Base-by-base conservation (phyloP, 2,888 invertebrate species). In the Creontiades dilutus region DNA sequence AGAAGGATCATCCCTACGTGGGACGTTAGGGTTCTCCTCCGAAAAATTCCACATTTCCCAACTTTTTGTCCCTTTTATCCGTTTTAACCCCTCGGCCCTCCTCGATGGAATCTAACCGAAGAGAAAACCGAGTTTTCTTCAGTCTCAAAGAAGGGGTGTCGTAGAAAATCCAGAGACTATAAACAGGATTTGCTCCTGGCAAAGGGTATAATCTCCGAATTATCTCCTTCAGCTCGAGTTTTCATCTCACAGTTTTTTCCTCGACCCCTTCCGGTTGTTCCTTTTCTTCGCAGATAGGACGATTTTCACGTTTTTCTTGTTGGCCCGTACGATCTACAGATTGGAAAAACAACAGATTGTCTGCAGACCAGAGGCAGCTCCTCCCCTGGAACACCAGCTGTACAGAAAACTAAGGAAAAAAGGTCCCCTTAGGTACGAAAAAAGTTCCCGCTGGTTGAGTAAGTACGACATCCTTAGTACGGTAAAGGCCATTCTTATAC, bases 161-260 rank as follows among this genome's bases (percentile, higher is more conserved):
- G 68, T 19, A 23, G 23, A 68, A 68, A 68, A 23, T 68, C 68
- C 68, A 23, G 23, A 68, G 68, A 68, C 68, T 68, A 68, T 68
- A 68, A 68, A 68, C 19, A 68, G 68, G 68, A 68, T 68, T 68
- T 68, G 23, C 68, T 68, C 27, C 19, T 23, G 23, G 68, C 23
- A 19, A 68, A 23, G 27, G 19, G 68, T 68, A 68, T 68, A 68
- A 68, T 68, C 68, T 68, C 68, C 68, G 68, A 68, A 68, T 68
- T 68, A 68, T 68, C 68, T 68, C 23, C 68, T 68, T 23, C 23
- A 23, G 27, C 23, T 68, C 23, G 68, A 68, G 27, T 23, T 68
- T 68, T 23, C 68, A 9, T 13, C 19, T 68, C 19, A 68, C 23
- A 12, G 4, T 68, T 68, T 68, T 23, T 19, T 23, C 23, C 13